Evolutionary conservation across 2,888 invertebrate species (phyloP).

Genomic region (Xestia rhomboidea): DNA sequence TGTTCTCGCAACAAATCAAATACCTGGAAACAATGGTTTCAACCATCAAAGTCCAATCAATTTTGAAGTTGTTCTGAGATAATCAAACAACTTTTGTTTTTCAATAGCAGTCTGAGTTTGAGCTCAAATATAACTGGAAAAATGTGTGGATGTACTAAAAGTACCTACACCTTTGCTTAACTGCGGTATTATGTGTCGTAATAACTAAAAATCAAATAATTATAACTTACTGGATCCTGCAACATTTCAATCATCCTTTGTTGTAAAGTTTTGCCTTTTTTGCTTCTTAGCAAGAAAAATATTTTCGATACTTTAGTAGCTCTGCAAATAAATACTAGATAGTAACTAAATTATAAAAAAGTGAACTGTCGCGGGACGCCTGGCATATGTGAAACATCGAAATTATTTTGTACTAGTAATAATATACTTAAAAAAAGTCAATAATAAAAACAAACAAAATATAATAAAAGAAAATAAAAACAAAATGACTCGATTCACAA

Average conservation of each 20-base stretch:
- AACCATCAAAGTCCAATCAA: background rate
- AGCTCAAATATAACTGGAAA: background rate
- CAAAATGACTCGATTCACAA: no score
- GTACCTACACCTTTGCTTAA: background rate
- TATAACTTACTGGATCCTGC: slow-evolving; percentile 37
- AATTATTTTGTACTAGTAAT: no score
- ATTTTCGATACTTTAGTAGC: slow-evolving; percentile 30
- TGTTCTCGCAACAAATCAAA: slow-evolving; percentile 36
- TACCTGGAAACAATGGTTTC: slow-evolving; percentile 29
- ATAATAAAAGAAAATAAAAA: no score
- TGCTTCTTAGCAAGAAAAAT: slow-evolving; percentile 36
- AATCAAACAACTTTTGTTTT: background rate
- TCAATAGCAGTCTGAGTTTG: background rate
- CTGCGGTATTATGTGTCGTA: background rate
- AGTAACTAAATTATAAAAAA: no score
- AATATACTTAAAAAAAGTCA: no score
- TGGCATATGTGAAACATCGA: no score
- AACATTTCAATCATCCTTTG: slow-evolving; percentile 35
- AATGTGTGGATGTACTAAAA: background rate
- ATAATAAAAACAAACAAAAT: no score
- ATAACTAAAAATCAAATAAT: background rate
- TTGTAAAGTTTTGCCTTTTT: slow-evolving; percentile 33
- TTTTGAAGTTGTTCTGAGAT: background rate
- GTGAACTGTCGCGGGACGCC: no score
- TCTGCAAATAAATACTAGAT: slow-evolving; percentile 13